Base-by-base conservation (phyloP, 2,888 invertebrate genomes). In the Apocheima hispidaria region DNA sequence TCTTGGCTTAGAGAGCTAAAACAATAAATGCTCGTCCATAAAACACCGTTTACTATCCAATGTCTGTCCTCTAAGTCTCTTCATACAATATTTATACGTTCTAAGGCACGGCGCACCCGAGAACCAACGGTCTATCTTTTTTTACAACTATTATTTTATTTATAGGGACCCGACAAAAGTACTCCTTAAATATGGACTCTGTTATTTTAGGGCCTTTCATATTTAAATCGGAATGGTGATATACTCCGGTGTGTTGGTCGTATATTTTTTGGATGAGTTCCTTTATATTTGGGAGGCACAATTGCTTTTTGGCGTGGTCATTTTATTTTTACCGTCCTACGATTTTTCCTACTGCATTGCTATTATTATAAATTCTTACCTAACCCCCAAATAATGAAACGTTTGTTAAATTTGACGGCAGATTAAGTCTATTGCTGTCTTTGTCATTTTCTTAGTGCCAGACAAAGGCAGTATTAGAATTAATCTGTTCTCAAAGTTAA, bases 71-170 rank as follows among this genome's bases (percentile, higher is more conserved):
- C 79, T 78, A 78, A 83, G 81, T 80, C 84, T 81, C 81, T 87
- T 90, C 88, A 90, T 90, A 82, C 83, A 90, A 90, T 90, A 90
- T 90, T 89, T 88, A 90, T 89, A 79, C 76, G 77, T 71, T 59
- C 60, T 61, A 62, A 59, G 60, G 63, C 67, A 70, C 65, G 66
- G 72, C 73, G 70, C 49, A 49, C 65, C 69, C 65, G 62, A 44
- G 40, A 60, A 57, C 64, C 58, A 50, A 65, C 63, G 65, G 56
- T 60, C 64, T 72, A 68, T 65, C 72, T 74, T 75, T 78, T 68
- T 79, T 75, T 75, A 73, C 60, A 78, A 74, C 72, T 70, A 68
- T 49, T 77, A 70, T 74, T 70, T 73, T 75, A 77, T 79, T 76
- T 76, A 78, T 73, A 68, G 69, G 69, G 69, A 64, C 59, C 59